These are phyloP conservation scores for Panagrolaimus sp. DNA, from an alignment of 1,140 invertebrate genomes.

Conservation along the genomic window DNA sequence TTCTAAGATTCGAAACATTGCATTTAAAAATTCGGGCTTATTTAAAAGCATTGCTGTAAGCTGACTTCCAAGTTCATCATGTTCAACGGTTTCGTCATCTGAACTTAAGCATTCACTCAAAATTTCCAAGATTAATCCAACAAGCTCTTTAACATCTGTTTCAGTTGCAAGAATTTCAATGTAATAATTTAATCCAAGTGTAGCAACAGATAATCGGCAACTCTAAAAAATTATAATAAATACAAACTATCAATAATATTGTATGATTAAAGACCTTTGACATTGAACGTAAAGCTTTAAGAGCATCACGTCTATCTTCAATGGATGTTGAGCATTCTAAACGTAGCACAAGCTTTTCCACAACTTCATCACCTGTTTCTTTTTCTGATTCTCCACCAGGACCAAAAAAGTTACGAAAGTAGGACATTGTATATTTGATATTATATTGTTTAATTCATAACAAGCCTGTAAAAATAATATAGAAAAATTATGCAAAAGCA, in stretches of 20 bases:
- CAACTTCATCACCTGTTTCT: constrained; percentile 55
- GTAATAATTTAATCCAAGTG: constrained; percentile 82
- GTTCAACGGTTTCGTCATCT: constrained; percentile 50
- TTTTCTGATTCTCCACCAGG: constrained; percentile 25
- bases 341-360: constrained; percentile 84
- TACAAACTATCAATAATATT: constrained; percentile 21
- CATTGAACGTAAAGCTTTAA: constrained; percentile 83
- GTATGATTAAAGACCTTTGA: constrained; percentile 72
- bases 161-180: constrained; percentile 68
- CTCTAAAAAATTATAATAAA: constrained; percentile 62
- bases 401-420: constrained; percentile 52
- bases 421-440: constrained; percentile 39
- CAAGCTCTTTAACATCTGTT: constrained; percentile 79
- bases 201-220: constrained; percentile 87
- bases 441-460: not conserved
- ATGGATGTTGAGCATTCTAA: constrained; percentile 82
- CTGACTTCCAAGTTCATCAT: constrained; percentile 72
- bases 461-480: not conserved
- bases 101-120: constrained; percentile 63
- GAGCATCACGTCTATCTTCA: constrained; percentile 90
- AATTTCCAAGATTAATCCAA: constrained; percentile 82
- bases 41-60: constrained; percentile 99
- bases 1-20: constrained; percentile 80
- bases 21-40: constrained; percentile 74
- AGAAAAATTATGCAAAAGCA: not conserved